phyloP scores from a whole-genome alignment of 2,113 vertebrate species.

The Tricholaema leucomelas region DNA sequence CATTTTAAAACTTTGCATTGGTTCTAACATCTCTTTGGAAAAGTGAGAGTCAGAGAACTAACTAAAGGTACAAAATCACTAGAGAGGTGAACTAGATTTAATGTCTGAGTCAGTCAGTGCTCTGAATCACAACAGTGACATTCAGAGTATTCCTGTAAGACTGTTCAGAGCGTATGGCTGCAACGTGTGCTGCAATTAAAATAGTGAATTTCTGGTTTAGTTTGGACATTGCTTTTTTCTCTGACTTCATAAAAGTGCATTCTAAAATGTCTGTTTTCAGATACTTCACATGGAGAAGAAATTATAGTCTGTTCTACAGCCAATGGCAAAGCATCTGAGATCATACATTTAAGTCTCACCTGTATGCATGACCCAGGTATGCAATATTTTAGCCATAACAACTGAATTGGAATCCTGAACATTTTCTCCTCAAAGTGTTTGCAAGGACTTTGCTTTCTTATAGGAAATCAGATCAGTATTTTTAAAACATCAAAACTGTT shows the following conservation, averaged over 20 bases:
- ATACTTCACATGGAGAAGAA: background rate
- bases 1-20: background rate
- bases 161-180: background rate
- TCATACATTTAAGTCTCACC: background rate
- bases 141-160: background rate
- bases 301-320: background rate
- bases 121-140: background rate
- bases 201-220: background rate
- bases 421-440: background rate
- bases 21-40: background rate
- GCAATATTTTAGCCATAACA: background rate
- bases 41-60: background rate
- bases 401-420: background rate
- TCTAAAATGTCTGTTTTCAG: background rate
- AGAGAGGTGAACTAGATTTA: background rate
- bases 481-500: background rate
- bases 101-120: background rate
- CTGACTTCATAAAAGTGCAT: background rate
- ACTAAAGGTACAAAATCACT: background rate
- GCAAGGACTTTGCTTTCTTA: background rate
- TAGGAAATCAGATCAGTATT: background rate
- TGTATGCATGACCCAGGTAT: background rate
- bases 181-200: background rate
- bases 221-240: background rate
- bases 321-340: background rate